Percentiles rank a stretch among this genome's conserved stretches.
Evolutionary conservation across 2,888 invertebrate species (phyloP).

Genomic region (Patella pellucida): DNA sequence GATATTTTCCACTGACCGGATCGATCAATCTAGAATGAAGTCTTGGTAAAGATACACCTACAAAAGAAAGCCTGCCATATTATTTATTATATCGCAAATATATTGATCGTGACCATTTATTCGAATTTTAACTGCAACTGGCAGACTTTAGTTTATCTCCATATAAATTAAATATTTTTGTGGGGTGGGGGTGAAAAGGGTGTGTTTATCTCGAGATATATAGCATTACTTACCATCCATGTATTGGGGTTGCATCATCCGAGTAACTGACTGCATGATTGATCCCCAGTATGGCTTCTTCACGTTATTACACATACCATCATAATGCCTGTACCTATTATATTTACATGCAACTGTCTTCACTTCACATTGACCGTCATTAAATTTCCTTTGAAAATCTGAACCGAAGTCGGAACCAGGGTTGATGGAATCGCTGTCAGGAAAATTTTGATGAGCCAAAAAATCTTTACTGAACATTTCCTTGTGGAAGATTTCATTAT

Average conservation of each 20-base stretch:
- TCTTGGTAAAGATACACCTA: neutral
- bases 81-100: no score
- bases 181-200: no score
- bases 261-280: constrained; percentile 29
- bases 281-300: constrained; percentile 88
- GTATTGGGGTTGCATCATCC: constrained; percentile 28
- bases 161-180: no score
- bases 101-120: no score
- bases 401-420: neutral
- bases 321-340: constrained; percentile 83
- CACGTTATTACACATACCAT: constrained; percentile 96
- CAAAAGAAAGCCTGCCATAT: neutral
- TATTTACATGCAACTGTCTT: constrained; percentile 31
- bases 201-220: neutral
- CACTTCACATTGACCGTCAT: constrained; percentile 11
- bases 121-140: no score
- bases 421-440: neutral
- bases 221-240: constrained; percentile 26
- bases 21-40: neutral
- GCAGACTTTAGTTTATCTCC: no score
- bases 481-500: constrained; percentile 9
- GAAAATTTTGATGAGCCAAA: constrained; percentile 1
- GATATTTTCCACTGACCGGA: constrained; percentile 15
- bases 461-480: constrained; percentile 4
- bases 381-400: neutral